Percentiles rank a stretch among this genome's conserved stretches.
Conservation (phyloP, 2,888 invertebrate genomes). For the Hyalella azteca region DNA sequence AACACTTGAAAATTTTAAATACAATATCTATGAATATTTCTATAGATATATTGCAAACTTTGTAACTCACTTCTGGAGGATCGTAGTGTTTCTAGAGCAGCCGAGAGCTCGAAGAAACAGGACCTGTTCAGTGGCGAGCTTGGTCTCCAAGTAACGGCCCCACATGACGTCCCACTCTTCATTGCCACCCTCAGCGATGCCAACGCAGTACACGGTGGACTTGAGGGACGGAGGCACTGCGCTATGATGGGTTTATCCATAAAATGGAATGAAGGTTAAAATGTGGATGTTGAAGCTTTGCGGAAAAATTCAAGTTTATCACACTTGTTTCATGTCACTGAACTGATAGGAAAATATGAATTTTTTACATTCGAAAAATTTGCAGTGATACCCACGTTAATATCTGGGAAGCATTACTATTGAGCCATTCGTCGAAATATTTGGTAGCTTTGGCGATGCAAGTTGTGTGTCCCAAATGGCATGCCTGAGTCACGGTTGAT, state of each 20-base stretch:
- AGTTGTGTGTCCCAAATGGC: constrained; percentile 15
- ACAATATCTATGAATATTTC: not conserved
- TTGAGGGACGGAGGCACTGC: constrained; percentile 74
- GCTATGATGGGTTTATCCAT: too few species aligned
- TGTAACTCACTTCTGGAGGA: constrained; percentile 64
- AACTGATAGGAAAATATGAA: too few species aligned
- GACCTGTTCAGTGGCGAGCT: constrained; percentile 73
- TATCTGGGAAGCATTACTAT: not conserved
- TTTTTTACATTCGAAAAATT: too few species aligned
- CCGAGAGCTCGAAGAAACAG: constrained; percentile 72
- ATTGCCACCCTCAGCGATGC: constrained; percentile 71
- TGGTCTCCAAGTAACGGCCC: constrained; percentile 70
- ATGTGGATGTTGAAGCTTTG: too few species aligned
- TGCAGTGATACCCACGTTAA: too few species aligned
- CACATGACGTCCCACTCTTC: constrained; percentile 78
- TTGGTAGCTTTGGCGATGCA: constrained; percentile 22
- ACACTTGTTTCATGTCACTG: too few species aligned
- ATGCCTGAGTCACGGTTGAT: constrained; percentile 68
- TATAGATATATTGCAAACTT: not conserved
- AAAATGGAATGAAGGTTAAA: too few species aligned
- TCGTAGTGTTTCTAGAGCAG: constrained; percentile 72
- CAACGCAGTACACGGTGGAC: constrained; percentile 75
- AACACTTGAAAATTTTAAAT: too few species aligned
- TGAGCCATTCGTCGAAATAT: constrained; percentile 29
- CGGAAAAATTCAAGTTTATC: too few species aligned